Conservation (phyloP, 2,888 invertebrate species). For the Tolmerus cingulatus region DNA sequence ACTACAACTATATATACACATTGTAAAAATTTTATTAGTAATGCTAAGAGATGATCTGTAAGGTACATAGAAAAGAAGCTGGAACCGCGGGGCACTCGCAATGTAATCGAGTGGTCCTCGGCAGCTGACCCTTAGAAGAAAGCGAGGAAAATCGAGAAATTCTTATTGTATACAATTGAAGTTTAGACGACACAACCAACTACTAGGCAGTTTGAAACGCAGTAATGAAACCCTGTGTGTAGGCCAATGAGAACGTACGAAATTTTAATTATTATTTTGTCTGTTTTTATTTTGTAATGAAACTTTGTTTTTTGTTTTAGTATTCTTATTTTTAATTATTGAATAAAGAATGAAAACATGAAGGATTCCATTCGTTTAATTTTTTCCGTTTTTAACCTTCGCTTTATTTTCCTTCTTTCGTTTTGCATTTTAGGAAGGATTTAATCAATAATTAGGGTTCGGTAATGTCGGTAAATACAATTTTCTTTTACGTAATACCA, state of each 20-base stretch:
- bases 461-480: background rate
- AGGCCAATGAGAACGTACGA: constrained; percentile 41
- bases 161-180: constrained; percentile 41
- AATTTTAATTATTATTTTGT: constrained; percentile 46
- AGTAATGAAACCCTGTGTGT: constrained; percentile 15
- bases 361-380: constrained; percentile 46
- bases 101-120: background rate
- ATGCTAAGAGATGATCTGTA: constrained; percentile 16
- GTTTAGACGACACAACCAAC: constrained; percentile 27
- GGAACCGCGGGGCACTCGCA: background rate
- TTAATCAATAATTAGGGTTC: background rate
- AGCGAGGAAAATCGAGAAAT: constrained; percentile 41
- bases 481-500: background rate
- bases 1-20: constrained; percentile 41
- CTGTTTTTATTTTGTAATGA: constrained; percentile 45
- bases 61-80: constrained; percentile 29
- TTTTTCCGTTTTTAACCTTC: constrained; percentile 40
- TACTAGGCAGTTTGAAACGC: constrained; percentile 18
- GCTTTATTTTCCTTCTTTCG: background rate
- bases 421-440: constrained; percentile 25
- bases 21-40: constrained; percentile 37
- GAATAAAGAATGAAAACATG: constrained; percentile 51
- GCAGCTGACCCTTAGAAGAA: background rate
- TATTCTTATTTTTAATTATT: constrained; percentile 52
- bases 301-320: constrained; percentile 50